Percentiles rank a stretch among this genome's conserved stretches.
phyloP scores from a whole-genome alignment of 23 tunicate genomes.

The Styela clava region DNA sequence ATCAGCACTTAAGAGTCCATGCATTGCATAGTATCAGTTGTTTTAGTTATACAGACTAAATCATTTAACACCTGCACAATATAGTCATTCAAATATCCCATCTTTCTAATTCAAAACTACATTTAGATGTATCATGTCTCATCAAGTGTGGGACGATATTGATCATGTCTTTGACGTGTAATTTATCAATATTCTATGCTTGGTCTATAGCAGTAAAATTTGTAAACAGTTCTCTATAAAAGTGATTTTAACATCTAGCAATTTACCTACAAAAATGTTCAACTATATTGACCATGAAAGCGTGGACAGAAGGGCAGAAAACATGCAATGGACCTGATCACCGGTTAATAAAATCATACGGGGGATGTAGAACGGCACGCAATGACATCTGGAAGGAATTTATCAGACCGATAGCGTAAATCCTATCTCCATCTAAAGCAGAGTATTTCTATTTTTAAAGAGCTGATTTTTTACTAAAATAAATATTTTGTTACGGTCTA shows the following conservation, averaged over 20 bases:
- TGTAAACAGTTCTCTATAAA: no score
- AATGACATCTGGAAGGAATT: not conserved
- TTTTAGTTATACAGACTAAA: not conserved
- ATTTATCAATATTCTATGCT: no score
- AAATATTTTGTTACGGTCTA: not conserved
- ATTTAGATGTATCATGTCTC: no score
- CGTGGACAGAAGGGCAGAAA: not conserved
- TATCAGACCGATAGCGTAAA: no score
- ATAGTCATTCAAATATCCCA: not conserved
- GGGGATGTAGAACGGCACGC: not conserved
- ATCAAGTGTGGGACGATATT: no score
- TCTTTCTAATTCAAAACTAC: not conserved
- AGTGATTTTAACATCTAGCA: not conserved
- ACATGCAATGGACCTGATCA: not conserved
- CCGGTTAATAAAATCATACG: not conserved
- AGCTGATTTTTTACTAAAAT: not conserved
- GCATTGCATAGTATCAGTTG: not conserved
- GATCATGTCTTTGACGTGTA: no score
- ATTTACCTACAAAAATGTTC: not conserved
- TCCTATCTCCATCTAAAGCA: no score
- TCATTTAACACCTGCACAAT: not conserved
- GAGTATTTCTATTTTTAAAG: no score
- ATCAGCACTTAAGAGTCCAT: no score
- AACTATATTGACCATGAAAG: not conserved
- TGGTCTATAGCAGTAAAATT: no score